These are phyloP conservation scores for Phalera bucephala DNA, from an alignment of 2,888 invertebrate species.

Conservation along the genomic window DNA sequence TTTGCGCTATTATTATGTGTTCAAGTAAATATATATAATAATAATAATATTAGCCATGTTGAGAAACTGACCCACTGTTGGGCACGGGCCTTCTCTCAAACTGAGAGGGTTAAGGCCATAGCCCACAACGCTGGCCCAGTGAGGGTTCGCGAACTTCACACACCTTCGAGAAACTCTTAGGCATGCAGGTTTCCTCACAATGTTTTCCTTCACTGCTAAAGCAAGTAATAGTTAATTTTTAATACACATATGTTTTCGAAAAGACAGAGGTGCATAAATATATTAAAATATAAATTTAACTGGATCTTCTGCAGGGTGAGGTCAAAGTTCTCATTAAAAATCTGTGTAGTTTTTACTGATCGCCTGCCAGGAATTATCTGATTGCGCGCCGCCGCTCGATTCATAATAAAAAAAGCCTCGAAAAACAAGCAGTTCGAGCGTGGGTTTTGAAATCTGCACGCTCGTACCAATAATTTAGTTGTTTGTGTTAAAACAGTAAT, in stretches of 20 bases:
- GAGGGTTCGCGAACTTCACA: too few species aligned
- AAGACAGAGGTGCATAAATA: too few species aligned
- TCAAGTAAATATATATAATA: constrained; percentile 17
- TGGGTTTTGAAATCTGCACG: constrained; percentile 54
- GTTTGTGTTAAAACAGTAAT: constrained; percentile 41
- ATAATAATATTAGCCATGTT: too few species aligned
- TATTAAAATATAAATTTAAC: constrained; percentile 20
- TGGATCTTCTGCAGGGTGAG: constrained; percentile 26
- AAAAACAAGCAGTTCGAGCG: constrained; percentile 48
- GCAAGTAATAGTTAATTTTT: too few species aligned
- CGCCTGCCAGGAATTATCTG: constrained; percentile 50
- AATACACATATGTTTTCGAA: too few species aligned
- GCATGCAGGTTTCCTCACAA: too few species aligned
- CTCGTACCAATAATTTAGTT: constrained; percentile 35
- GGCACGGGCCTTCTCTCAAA: too few species aligned
- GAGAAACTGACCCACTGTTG: too few species aligned
- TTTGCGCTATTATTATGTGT: constrained; percentile 12
- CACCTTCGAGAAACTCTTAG: too few species aligned
- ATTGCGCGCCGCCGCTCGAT: constrained; percentile 39
- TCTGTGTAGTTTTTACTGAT: constrained; percentile 50
- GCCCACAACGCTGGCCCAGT: too few species aligned
- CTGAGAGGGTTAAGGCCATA: too few species aligned
- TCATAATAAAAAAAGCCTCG: constrained; percentile 47
- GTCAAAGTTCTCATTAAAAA: constrained; percentile 59
- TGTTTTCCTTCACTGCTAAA: too few species aligned